Conservation (phyloP, 2,113 vertebrate species). For the Indicator indicator region DNA sequence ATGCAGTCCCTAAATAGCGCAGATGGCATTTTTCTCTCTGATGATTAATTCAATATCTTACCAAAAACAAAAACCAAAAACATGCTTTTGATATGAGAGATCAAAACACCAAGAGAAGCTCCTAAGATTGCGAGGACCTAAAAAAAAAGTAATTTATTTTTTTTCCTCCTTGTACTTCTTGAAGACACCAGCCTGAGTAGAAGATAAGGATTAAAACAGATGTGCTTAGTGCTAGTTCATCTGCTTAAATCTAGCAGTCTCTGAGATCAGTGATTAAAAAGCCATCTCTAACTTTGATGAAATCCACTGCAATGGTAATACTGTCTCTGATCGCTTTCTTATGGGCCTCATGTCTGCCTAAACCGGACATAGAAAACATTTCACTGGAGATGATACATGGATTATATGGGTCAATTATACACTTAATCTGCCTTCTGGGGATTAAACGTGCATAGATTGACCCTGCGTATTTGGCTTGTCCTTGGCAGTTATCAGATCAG, state of each 20-base stretch:
- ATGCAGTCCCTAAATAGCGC: conserved; percentile 70
- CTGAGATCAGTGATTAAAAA: conserved; percentile 97
- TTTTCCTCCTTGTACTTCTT: conserved; percentile 84
- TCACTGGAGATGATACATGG: conserved; percentile 88
- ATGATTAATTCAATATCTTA: conserved; percentile 79
- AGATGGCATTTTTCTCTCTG: conserved; percentile 72
- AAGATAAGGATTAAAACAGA: conserved; percentile 96
- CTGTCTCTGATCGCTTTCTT: conserved; percentile 71
- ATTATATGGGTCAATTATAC: conserved; percentile 99
- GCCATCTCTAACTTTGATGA: conserved; percentile 87
- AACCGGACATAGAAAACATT: conserved; percentile 77
- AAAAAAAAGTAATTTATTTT: conserved; percentile 85
- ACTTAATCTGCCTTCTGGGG: conserved; percentile 96
- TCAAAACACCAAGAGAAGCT: conserved; percentile 79
- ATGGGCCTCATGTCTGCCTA: conserved; percentile 72
- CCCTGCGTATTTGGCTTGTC: conserved; percentile 93
- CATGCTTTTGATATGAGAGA: conserved; percentile 79
- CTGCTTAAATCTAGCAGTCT: conserved; percentile 87
- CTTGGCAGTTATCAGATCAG: conserved; percentile 93
- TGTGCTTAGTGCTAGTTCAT: conserved; percentile 92
- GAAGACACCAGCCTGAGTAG: conserved; percentile 87
- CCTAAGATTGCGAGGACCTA: conserved; percentile 79
- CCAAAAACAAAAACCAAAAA: conserved; percentile 62
- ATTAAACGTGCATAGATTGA: conserved; percentile 95
- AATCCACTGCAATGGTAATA: conserved; percentile 85